Evolutionary conservation across 2,797 vertebrate genomes (phyloP).

Genomic region (Rhodeus uyekii): DNA sequence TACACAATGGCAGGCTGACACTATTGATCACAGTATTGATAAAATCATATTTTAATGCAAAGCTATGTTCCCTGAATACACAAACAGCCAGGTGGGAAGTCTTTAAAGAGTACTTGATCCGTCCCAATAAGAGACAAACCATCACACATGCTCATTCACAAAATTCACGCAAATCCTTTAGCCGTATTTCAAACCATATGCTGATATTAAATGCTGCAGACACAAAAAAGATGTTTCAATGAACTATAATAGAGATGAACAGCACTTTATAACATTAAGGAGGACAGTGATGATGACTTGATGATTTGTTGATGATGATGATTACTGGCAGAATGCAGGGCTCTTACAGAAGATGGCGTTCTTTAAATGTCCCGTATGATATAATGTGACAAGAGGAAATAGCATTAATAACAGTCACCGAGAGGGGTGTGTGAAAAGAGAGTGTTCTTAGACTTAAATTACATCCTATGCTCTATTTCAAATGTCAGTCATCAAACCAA

Average conservation of each 20-base stretch:
- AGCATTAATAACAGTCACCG: conserved; percentile 64
- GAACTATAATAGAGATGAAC: neutral
- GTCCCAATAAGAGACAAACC: conserved; percentile 2
- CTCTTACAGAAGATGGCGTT: conserved; percentile 75
- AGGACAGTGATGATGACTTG: conserved; percentile 68
- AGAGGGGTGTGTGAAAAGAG: conserved; percentile 58
- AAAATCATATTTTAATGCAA: conserved; percentile 82
- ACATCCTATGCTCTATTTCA: conserved; percentile 27
- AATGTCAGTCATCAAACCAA: conserved; percentile 33
- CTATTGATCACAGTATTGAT: conserved; percentile 82
- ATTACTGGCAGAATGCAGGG: conserved; percentile 72
- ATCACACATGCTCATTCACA: conserved; percentile 23
- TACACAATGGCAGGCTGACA: conserved; percentile 73
- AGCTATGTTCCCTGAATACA: conserved; percentile 75
- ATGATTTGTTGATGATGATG: conserved; percentile 78
- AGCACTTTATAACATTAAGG: conserved; percentile 46
- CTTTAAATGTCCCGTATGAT: conserved; percentile 73
- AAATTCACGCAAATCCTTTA: conserved; percentile 11
- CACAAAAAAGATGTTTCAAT: neutral
- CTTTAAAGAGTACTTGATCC: neutral
- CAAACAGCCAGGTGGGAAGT: conserved; percentile 50
- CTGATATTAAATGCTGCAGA: neutral
- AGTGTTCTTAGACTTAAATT: conserved; percentile 25
- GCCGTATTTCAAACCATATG: neutral
- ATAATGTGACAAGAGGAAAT: conserved; percentile 70